Conservation (phyloP, 30 jellyfish, hydroid and myxozoan species). For the Aurelia sp. region DNA sequence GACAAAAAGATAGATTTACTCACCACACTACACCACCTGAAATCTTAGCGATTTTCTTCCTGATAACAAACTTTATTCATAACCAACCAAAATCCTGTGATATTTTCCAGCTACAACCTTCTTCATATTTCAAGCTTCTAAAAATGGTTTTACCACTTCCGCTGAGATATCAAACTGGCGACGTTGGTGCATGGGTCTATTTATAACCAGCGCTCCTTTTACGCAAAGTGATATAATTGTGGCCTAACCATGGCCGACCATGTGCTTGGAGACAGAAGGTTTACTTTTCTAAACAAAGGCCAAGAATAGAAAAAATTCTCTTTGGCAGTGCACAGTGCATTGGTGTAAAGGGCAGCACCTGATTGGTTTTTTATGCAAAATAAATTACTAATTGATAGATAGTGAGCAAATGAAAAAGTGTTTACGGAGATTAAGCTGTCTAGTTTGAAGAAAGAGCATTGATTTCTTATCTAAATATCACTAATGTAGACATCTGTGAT, state of each 20-base stretch:
- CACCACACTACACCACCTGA: too few species aligned
- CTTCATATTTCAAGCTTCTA: too few species aligned
- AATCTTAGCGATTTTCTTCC: too few species aligned
- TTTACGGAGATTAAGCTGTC: conserved; percentile 62
- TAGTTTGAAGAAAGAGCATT: conserved; percentile 19
- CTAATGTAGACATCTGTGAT: conserved; percentile 74
- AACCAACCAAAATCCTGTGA: too few species aligned
- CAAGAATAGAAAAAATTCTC: conserved; percentile 30
- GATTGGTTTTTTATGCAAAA: conserved; percentile 67
- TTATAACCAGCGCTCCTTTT: conserved; percentile 43
- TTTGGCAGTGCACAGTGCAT: conserved; percentile 57
- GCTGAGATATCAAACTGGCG: too few species aligned
- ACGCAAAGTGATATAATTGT: conserved; percentile 46
- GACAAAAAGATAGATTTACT: too few species aligned
- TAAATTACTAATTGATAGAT: conserved; percentile 60
- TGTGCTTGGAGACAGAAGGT: conserved; percentile 82
- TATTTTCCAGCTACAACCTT: too few species aligned
- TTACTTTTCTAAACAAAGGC: conserved; percentile 64
- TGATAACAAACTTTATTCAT: too few species aligned
- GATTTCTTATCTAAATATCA: conserved; percentile 44
- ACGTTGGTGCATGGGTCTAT: conserved; percentile 5
- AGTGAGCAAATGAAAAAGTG: conserved; percentile 63
- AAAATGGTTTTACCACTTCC: too few species aligned
- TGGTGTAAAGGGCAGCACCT: conserved; percentile 66
- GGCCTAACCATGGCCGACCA: conserved; percentile 47